Evolutionary conservation across 2,113 vertebrate genomes (phyloP), one percentile per base, ranked within the genome.

Genomic region (Larimichthys polyactis): DNA sequence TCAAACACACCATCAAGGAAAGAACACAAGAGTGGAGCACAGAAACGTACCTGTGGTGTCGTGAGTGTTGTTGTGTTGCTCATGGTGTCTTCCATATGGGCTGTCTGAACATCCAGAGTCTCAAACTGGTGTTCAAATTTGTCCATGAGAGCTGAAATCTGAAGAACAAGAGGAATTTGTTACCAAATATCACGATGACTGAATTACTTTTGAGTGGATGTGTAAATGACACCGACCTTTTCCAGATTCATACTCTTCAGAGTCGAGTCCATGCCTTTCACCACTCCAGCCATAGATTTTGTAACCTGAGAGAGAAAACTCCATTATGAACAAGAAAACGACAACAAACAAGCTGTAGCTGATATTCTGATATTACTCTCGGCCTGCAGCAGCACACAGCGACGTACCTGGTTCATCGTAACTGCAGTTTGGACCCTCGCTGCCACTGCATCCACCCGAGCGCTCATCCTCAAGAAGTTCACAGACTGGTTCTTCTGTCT

Each of bases 21-120:
- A 58, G 19, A 62, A 55, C 7, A 29, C 12, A 20, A 9, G 12
- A 57, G 36, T 3, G 12, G 19, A 71, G 27, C 20, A 4, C 29
- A 54, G 11, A 62, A 6, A 22, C 11, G 29, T 91, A 97, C 97
- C 78, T 99, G 98, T 64, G 98, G 98, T 0, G 97, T 99, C 17
- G 97, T 99, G 85, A 99, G 95, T 0, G 98, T 99, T 0, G 98
- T 99, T 0, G 97, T 97, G 91, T 94, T 99, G 92, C 98, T 98
- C 97, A 98, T 98, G 5, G 97, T 96, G 92, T 99, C 98, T 79
- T 99, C 98, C 98, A 99, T 99, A 20, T 99, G 97, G 11, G 96
- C 96, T 0, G 97, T 97, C 89, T 99, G 97, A 71, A 99, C 97
- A 89, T 99, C 97, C 84, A 99, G 91, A 2, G 97, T 98, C 91